Percentiles rank a stretch among this genome's conserved stretches.
phyloP scores from a whole-genome alignment of 2,888 invertebrate genomes.

The Cataglyphis albicans region DNA sequence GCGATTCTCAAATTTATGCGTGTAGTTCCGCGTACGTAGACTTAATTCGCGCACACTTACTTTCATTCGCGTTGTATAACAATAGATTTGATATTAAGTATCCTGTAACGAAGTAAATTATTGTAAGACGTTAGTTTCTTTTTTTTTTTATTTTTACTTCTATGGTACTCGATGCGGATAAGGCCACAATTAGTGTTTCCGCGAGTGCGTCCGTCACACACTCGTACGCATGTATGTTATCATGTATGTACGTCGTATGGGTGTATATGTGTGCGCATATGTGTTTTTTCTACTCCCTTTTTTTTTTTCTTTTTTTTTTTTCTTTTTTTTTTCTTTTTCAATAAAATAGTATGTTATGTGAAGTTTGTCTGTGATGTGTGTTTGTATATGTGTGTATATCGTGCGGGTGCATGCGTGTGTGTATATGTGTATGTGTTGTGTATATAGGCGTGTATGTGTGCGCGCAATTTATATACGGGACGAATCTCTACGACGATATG shows the following conservation, averaged over 20 bases:
- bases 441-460: conserved; percentile 20
- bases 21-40: conserved; percentile 21
- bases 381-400: neutral
- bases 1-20: conserved; percentile 46
- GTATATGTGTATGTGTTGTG: neutral
- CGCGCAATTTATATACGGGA: conserved; percentile 15
- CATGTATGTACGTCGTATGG: conserved; percentile 17
- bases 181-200: conserved; percentile 79
- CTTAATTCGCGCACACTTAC: conserved; percentile 12
- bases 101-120: conserved; percentile 65
- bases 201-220: conserved; percentile 69
- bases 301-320: neutral
- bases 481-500: conserved; percentile 25
- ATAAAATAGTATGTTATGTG: conserved; percentile 30
- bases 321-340: neutral
- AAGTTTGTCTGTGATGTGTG: neutral
- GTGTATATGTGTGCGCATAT: neutral
- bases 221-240: conserved; percentile 47
- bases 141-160: conserved; percentile 55
- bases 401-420: neutral
- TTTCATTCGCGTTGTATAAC: conserved; percentile 47
- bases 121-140: conserved; percentile 72
- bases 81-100: conserved; percentile 63
- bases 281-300: conserved; percentile 1
- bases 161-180: conserved; percentile 79